Evolutionary conservation across 2,888 invertebrate species (phyloP).

Genomic region (Nephrotoma flavescens): DNA sequence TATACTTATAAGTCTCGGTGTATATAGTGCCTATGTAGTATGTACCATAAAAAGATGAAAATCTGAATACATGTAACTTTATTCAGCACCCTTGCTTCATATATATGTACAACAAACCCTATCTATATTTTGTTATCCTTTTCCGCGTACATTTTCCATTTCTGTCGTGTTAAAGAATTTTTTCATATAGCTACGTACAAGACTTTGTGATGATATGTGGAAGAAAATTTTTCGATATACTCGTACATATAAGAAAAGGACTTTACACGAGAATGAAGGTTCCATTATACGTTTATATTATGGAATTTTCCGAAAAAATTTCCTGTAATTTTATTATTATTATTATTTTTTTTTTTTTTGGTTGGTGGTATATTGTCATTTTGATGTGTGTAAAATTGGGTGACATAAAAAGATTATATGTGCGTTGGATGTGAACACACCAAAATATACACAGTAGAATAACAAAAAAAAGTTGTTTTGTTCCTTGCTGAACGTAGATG

Average conservation of each 20-base stretch:
- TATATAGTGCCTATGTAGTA: background rate
- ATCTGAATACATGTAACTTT: background rate
- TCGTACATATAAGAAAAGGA: background rate
- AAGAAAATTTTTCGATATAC: background rate
- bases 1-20: background rate
- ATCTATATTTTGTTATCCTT: background rate
- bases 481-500: background rate
- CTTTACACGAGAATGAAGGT: background rate
- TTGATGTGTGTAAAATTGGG: conserved; percentile 3
- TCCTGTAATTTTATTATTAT: background rate
- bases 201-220: background rate
- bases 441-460: background rate
- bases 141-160: background rate
- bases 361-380: conserved; percentile 2
- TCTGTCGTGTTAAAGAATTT: background rate
- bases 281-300: background rate
- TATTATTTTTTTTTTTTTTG: background rate
- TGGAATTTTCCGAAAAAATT: background rate
- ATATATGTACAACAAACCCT: background rate
- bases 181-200: background rate
- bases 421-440: background rate
- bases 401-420: conserved; percentile 4
- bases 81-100: background rate
- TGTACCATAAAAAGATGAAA: background rate
- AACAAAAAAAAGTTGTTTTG: background rate